These are phyloP conservation scores for Todiramphus saurophagus DNA, from an alignment of 2,113 vertebrate species.

Conservation along the genomic window DNA sequence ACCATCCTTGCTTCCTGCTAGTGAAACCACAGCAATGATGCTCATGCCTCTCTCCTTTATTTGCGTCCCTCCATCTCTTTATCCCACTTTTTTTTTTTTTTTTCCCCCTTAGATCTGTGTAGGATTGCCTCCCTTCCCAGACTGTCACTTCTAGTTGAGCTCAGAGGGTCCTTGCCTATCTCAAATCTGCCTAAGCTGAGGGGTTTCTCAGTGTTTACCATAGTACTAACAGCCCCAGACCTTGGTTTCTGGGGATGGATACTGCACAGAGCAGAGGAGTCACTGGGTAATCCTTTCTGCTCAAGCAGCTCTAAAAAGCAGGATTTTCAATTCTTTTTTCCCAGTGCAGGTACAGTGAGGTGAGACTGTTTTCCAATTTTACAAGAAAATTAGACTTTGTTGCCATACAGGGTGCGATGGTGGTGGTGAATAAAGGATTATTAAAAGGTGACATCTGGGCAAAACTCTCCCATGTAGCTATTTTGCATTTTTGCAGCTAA, in stretches of 20 bases:
- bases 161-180: background rate
- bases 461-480: background rate
- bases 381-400: background rate
- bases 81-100: too few relatives aligned
- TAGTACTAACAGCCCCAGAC: rapidly evolving
- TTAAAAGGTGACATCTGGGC: background rate
- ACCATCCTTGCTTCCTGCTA: rapidly evolving
- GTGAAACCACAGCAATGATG: background rate
- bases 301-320: background rate
- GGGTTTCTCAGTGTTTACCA: background rate
- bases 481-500: background rate
- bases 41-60: rapidly evolving
- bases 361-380: background rate
- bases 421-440: background rate
- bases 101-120: background rate
- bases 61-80: background rate
- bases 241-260: background rate
- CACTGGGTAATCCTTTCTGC: background rate
- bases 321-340: background rate
- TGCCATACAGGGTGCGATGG: background rate
- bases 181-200: rapidly evolving
- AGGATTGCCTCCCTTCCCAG: background rate
- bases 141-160: background rate
- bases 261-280: background rate
- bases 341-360: background rate